Percentiles rank a stretch among this genome's conserved stretches.
phyloP scores from a whole-genome alignment of 2,113 vertebrate species.

The Terrapene triunguis region DNA sequence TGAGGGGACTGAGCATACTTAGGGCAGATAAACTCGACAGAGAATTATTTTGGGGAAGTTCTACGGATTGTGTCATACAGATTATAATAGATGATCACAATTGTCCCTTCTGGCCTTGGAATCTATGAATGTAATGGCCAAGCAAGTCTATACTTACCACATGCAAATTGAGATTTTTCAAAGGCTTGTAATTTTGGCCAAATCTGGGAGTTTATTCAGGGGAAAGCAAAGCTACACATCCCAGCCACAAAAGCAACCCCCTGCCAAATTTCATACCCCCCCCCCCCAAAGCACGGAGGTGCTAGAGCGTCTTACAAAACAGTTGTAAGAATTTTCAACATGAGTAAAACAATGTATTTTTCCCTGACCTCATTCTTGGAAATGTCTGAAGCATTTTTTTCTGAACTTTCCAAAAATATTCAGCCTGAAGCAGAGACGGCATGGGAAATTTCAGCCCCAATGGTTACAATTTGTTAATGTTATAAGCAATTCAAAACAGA shows the following conservation, averaged over 20 bases:
- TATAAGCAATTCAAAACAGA: neutral
- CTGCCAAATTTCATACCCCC: constrained; percentile 46
- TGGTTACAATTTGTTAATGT: neutral
- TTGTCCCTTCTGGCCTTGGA: neutral
- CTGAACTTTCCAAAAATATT: rapidly evolving
- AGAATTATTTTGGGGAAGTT: neutral
- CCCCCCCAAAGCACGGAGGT: neutral
- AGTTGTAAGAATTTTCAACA: neutral
- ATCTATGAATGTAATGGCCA: neutral
- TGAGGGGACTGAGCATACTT: neutral
- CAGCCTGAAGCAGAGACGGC: neutral
- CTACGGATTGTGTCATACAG: neutral
- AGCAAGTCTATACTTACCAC: neutral
- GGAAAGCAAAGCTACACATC: neutral
- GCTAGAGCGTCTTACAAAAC: neutral
- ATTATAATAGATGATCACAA: neutral
- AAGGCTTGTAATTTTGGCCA: neutral
- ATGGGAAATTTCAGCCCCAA: neutral
- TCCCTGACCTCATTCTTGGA: neutral
- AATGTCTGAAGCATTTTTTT: neutral
- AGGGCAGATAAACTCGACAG: neutral
- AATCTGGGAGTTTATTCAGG: constrained; percentile 18
- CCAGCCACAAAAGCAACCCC: constrained; percentile 11
- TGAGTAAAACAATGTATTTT: neutral
- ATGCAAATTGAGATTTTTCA: neutral